Evolutionary conservation across 1,140 invertebrate species (phyloP), one percentile per base, ranked within the genome.

Genomic region (Monomorium pharaonis): DNA sequence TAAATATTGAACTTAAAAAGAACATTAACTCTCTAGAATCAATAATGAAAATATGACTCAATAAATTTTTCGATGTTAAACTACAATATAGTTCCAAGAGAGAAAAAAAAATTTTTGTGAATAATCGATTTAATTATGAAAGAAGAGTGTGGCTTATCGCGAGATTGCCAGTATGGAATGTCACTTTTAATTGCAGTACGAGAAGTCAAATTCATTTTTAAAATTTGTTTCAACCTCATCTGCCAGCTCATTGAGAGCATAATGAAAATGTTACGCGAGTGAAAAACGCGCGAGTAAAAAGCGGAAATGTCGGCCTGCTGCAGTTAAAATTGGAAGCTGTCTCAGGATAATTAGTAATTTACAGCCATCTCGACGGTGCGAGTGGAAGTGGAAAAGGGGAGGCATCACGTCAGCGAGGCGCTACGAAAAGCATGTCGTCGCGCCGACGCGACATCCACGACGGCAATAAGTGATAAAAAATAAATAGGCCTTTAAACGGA

Each of bases 401-500:
- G 69, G 21, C 70, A 3, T 83, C 72, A 16, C 51, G 72, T 63
- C 72, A 21, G 21, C 65, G 63, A 76, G 9, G 65, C 21, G 37
- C 24, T 33, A 24, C 24, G 78, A 58, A 51, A 72, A 83, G 37
- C n/a, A 30, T 63, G 63, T 80, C 42, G 70, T 47, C 65, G 63
- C 62, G 44, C 12, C 54, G 51, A 27, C 81, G 74, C 75, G 27
- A 70, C 77, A 24, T 70, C 3, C 33, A 27, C 81, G 44, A 84
- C 51, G 67, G 72, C 67, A 76, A 80, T 78, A 72, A 88, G 58
- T 81, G 80, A 90, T 89, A 88, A 88, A 89, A 92, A 90, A 90
- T 89, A 89, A 92, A 91, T 88, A 67, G 80, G 69, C 67, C 81
- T 90, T 87, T 86, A 86, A 89, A 86, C 70, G 78, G 81, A 91